Conservation (phyloP, 2,888 invertebrate species). For the Pseudococcus jackbeardsleyi region DNA sequence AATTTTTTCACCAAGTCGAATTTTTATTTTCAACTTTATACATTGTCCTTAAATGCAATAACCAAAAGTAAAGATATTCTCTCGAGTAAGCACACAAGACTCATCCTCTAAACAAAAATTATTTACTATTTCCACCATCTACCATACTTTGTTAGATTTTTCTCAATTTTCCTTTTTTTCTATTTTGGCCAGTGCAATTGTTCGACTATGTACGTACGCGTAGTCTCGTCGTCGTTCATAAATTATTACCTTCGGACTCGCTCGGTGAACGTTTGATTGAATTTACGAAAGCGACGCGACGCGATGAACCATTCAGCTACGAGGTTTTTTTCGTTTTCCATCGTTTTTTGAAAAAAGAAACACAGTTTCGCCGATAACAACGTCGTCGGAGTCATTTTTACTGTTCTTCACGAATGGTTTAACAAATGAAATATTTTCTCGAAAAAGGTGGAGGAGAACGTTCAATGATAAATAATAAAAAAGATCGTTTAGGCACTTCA, state of each 20-base stretch:
- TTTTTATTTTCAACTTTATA: too few species aligned
- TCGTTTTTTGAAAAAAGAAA: too few species aligned
- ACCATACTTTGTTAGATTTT: neutral
- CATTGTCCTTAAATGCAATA: neutral
- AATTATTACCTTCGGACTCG: conserved; percentile 9
- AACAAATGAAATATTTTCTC: too few species aligned
- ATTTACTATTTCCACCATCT: neutral
- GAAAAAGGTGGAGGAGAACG: too few species aligned
- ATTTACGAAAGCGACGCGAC: neutral
- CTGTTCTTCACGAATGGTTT: too few species aligned
- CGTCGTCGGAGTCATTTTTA: too few species aligned
- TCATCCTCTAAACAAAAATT: neutral
- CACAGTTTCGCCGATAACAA: too few species aligned
- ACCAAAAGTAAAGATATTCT: neutral
- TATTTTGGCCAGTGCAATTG: neutral
- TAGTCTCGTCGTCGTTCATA: neutral
- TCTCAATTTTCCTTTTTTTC: neutral
- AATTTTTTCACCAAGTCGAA: too few species aligned
- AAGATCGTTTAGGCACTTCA: too few species aligned
- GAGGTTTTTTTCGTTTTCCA: neutral
- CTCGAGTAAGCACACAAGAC: too few species aligned
- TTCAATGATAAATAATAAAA: too few species aligned
- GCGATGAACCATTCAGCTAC: neutral
- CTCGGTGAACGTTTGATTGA: neutral
- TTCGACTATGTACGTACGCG: neutral